These are phyloP conservation scores for Thymelicus acteon DNA, from an alignment of 2,888 invertebrate species.

Conservation along the genomic window DNA sequence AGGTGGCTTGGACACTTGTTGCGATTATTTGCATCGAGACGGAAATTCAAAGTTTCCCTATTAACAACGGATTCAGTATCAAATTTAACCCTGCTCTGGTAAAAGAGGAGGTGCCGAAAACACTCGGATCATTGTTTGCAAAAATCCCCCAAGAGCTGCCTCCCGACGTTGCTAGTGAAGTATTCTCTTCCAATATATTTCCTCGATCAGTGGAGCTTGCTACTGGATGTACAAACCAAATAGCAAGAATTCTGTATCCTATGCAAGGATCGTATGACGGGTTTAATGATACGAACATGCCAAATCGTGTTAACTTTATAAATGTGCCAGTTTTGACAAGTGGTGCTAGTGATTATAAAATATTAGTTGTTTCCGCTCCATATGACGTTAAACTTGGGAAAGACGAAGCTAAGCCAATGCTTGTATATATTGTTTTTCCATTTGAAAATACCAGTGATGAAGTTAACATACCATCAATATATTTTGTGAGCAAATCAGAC, in stretches of 20 bases:
- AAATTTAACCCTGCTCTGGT: conserved; percentile 56
- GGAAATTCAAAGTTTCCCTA: conserved; percentile 51
- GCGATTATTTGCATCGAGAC: background rate
- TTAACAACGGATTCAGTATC: conserved; percentile 62
- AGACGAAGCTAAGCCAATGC: conserved; percentile 51
- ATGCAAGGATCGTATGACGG: conserved; percentile 34
- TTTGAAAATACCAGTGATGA: conserved; percentile 51
- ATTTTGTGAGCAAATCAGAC: conserved; percentile 60
- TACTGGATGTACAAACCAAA: conserved; percentile 59
- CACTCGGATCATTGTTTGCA: conserved; percentile 54
- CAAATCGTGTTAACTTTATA: conserved; percentile 48
- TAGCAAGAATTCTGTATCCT: conserved; percentile 57
- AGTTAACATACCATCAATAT: conserved; percentile 62
- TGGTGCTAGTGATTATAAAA: conserved; percentile 61
- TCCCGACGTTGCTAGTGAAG: conserved; percentile 41
- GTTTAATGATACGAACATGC: conserved; percentile 36
- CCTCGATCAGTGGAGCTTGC: conserved; percentile 48
- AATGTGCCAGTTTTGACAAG: conserved; percentile 64
- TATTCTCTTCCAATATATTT: conserved; percentile 49
- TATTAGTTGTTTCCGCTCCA: conserved; percentile 72
- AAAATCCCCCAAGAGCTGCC: conserved; percentile 59
- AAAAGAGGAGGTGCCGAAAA: conserved; percentile 56
- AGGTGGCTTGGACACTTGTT: conserved; percentile 35
- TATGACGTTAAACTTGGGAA: conserved; percentile 56
- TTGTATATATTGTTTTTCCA: conserved; percentile 68